These are phyloP conservation scores for Lanius collurio DNA, from an alignment of 2,113 vertebrate genomes.

Conservation along the genomic window DNA sequence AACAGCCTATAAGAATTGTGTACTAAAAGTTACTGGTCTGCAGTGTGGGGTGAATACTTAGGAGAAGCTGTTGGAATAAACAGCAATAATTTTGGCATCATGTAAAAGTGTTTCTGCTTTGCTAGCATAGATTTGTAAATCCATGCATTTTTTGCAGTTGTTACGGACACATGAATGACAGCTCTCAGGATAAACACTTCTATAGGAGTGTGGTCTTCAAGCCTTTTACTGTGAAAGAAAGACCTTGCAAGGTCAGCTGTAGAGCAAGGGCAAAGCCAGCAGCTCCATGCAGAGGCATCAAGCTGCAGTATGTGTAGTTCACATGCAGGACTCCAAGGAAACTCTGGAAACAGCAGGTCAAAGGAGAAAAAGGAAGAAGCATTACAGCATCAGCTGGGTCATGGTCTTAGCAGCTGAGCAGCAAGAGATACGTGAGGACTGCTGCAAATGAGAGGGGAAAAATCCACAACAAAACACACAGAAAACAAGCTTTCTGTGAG, in stretches of 20 bases:
- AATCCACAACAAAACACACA: background rate
- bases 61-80: background rate
- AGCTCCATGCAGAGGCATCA: background rate
- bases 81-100: background rate
- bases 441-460: background rate
- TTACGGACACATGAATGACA: background rate
- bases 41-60: background rate
- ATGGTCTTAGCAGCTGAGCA: conserved; percentile 20
- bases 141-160: background rate
- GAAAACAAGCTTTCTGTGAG: background rate
- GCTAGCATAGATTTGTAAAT: background rate
- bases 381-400: conserved; percentile 24
- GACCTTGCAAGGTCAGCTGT: conserved; percentile 42
- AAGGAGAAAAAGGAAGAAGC: conserved; percentile 35
- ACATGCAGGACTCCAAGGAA: conserved; percentile 8
- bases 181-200: background rate
- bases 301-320: background rate
- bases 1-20: background rate
- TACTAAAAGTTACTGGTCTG: background rate
- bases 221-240: background rate
- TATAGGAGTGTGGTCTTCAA: background rate
- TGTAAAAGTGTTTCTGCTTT: background rate
- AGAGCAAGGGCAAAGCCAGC: conserved; percentile 18
- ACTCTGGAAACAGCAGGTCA: conserved; percentile 21
- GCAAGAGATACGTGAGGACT: background rate